A percentile compares a stretch with the other conserved stretches of the same genome.
Conservation (phyloP, 2,888 invertebrate genomes). For the Synergus umbraculus region DNA sequence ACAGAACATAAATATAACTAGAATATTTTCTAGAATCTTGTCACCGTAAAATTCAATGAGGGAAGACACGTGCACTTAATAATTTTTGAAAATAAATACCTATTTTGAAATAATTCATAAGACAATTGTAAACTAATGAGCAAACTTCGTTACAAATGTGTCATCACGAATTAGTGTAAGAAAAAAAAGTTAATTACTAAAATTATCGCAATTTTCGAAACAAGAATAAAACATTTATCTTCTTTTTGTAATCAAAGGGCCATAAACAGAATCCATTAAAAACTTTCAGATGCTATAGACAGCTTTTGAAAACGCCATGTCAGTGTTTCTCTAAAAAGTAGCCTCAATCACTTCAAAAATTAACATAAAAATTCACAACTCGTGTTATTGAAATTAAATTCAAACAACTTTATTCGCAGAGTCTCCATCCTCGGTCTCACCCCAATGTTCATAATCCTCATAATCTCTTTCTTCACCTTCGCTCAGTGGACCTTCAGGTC, state of each 20-base stretch:
- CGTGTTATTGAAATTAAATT: conserved; percentile 38
- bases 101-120: not conserved
- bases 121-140: not conserved
- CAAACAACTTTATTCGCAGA: conserved; percentile 71
- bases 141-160: not conserved
- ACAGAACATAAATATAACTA: too few species aligned
- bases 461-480: conserved; percentile 81
- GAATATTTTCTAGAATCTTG: not conserved
- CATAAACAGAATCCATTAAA: too few species aligned
- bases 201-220: not conserved
- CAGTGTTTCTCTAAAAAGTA: conserved; percentile 77
- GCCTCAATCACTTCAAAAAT: conserved; percentile 6
- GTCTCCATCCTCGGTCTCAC: conserved; percentile 65
- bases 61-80: not conserved
- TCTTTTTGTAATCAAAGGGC: too few species aligned
- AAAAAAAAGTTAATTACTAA: not conserved
- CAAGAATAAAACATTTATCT: too few species aligned
- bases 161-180: too few species aligned
- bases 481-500: conserved; percentile 80
- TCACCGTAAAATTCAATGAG: not conserved
- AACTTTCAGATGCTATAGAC: too few species aligned
- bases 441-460: conserved; percentile 75
- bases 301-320: too few species aligned
- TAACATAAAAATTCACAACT: not conserved
- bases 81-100: not conserved